Conservation (phyloP, 53 echinoderm and acorn worm species). For the Echinarachnius parma region DNA sequence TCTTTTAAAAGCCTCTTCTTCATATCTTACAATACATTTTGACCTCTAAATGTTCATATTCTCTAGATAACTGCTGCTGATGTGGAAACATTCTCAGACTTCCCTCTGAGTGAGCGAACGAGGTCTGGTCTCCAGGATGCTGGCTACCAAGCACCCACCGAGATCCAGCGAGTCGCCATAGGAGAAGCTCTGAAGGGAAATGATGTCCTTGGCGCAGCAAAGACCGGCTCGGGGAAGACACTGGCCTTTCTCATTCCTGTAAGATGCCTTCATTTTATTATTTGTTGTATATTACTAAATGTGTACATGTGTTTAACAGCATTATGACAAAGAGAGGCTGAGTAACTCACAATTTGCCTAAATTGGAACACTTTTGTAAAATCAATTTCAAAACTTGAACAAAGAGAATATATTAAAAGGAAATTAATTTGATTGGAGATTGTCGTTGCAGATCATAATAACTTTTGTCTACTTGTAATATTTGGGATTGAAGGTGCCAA, state of each 20-base stretch:
- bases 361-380: too few relatives aligned
- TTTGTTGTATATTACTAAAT: too few relatives aligned
- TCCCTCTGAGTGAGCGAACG: constrained; percentile 76
- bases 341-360: too few relatives aligned
- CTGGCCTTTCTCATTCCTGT: constrained; percentile 92
- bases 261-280: constrained; percentile 21
- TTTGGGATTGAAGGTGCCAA: background rate
- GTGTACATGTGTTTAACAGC: too few relatives aligned
- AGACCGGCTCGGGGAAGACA: constrained; percentile 95
- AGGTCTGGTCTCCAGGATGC: constrained; percentile 58
- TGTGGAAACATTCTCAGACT: constrained; percentile 62
- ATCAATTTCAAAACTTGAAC: too few relatives aligned
- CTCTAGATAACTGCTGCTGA: constrained; percentile 63
- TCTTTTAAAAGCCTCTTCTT: too few relatives aligned
- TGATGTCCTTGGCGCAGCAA: constrained; percentile 91
- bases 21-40: too few relatives aligned
- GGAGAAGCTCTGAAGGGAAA: constrained; percentile 71
- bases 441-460: too few relatives aligned
- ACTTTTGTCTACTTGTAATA: background rate
- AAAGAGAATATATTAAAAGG: too few relatives aligned
- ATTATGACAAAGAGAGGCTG: too few relatives aligned
- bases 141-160: constrained; percentile 72
- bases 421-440: too few relatives aligned
- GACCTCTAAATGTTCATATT: too few relatives aligned
- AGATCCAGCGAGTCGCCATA: constrained; percentile 81